phyloP scores from a whole-genome alignment of 2,888 invertebrate genomes.

The Byasa hedistus region DNA sequence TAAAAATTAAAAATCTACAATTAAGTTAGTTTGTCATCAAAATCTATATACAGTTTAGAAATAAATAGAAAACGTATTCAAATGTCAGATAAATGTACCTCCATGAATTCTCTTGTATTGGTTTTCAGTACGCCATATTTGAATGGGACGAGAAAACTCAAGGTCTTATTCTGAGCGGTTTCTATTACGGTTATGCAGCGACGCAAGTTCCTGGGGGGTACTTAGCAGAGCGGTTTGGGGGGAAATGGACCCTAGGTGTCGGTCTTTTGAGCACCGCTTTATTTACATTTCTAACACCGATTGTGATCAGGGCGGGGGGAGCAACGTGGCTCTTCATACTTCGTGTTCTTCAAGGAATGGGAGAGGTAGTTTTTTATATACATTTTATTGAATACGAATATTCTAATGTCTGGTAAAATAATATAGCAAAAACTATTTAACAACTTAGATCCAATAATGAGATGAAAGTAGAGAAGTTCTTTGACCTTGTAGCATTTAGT shows the following conservation, averaged over 20 bases:
- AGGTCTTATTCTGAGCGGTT: slow-evolving; percentile 88
- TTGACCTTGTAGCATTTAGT: too few relatives aligned
- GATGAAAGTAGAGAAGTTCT: too few relatives aligned
- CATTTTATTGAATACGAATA: too few relatives aligned
- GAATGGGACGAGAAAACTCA: slow-evolving; percentile 85
- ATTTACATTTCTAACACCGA: slow-evolving; percentile 89
- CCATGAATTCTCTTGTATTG: slow-evolving; percentile 18
- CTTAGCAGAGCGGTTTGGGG: slow-evolving; percentile 89
- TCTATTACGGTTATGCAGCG: slow-evolving; percentile 91
- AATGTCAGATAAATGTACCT: slow-evolving; percentile 10
- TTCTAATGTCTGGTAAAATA: too few relatives aligned
- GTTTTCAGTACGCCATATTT: slow-evolving; percentile 69
- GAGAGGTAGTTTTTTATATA: slow-evolving; percentile 75
- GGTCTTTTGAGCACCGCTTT: slow-evolving; percentile 90
- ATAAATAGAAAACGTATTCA: not conserved
- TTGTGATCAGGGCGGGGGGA: slow-evolving; percentile 81
- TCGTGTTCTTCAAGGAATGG: slow-evolving; percentile 87
- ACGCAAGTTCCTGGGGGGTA: slow-evolving; percentile 92
- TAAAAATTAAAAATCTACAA: too few relatives aligned
- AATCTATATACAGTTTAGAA: not conserved
- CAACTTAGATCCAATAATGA: too few relatives aligned
- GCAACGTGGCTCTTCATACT: slow-evolving; percentile 77
- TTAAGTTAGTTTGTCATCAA: too few relatives aligned
- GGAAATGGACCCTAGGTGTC: slow-evolving; percentile 90
- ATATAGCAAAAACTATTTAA: too few relatives aligned